Percentiles rank a stretch among this genome's conserved stretches.
phyloP scores from a whole-genome alignment of 2,888 invertebrate species.

The Cerceris rybyensis region DNA sequence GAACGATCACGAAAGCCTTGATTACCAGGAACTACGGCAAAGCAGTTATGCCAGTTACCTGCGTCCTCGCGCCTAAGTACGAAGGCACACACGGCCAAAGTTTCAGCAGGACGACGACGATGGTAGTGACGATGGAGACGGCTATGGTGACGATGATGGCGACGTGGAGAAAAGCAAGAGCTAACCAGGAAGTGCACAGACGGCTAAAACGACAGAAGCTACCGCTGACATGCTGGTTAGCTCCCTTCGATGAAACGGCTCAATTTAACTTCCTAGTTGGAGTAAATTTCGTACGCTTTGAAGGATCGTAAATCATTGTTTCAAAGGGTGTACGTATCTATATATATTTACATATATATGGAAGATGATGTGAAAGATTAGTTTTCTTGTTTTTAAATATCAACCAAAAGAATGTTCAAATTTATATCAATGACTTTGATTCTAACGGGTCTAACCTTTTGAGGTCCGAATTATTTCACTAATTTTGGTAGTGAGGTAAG shows the following conservation, averaged over 20 bases:
- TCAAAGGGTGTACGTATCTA: too few species aligned
- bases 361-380: too few species aligned
- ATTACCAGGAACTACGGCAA: constrained; percentile 65
- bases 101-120: constrained; percentile 50
- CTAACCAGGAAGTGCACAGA: background rate
- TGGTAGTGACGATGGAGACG: constrained; percentile 40
- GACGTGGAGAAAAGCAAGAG: background rate
- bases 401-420: too few species aligned
- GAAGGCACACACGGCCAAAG: constrained; percentile 63
- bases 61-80: constrained; percentile 64
- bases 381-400: too few species aligned
- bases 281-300: constrained; percentile 5
- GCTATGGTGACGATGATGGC: constrained; percentile 38
- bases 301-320: constrained; percentile 20
- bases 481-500: too few species aligned
- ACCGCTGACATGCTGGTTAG: constrained; percentile 36
- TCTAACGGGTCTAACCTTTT: too few species aligned
- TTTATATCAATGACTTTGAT: too few species aligned
- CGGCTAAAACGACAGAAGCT: constrained; percentile 21
- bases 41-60: constrained; percentile 71
- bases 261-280: constrained; percentile 70
- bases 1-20: constrained; percentile 67
- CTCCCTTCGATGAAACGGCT: constrained; percentile 58
- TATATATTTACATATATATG: too few species aligned
- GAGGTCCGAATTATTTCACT: too few species aligned